phyloP scores from a whole-genome alignment of 2,113 vertebrate genomes.

The Brachypteracias leptosomus region DNA sequence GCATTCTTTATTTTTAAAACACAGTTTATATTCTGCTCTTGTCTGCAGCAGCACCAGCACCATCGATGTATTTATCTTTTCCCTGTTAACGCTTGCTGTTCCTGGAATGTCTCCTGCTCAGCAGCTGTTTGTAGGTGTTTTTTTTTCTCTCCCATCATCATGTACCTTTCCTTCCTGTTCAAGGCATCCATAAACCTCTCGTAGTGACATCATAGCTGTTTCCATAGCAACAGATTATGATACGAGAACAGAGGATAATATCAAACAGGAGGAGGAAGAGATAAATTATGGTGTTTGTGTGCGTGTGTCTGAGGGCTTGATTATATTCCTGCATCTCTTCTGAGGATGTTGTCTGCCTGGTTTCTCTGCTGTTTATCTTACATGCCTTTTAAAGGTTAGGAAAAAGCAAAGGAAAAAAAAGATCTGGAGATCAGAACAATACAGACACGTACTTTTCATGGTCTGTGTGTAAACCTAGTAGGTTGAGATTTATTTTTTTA shows the following conservation, averaged over 20 bases:
- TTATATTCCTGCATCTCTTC: conserved; percentile 62
- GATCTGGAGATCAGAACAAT: conserved; percentile 25
- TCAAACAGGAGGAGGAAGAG: conserved; percentile 69
- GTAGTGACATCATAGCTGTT: conserved; percentile 70
- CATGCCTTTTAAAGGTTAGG: conserved; percentile 48
- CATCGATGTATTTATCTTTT: not conserved
- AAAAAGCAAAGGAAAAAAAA: not conserved
- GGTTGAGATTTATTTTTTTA: conserved; percentile 8
- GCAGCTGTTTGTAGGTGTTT: conserved; percentile 54
- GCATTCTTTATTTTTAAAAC: conserved; percentile 49
- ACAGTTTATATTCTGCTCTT: conserved; percentile 10
- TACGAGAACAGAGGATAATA: conserved; percentile 68
- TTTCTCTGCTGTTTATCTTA: conserved; percentile 51
- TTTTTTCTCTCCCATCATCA: conserved; percentile 5
- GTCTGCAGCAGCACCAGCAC: not conserved
- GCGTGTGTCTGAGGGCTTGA: conserved; percentile 45
- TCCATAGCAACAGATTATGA: conserved; percentile 74
- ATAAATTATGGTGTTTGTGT: conserved; percentile 68
- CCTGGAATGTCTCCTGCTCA: conserved; percentile 37
- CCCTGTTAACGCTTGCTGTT: conserved; percentile 27
- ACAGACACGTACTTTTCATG: not conserved
- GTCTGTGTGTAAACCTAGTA: conserved; percentile 12
- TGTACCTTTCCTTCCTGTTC: conserved; percentile 65
- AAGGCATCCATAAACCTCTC: conserved; percentile 63
- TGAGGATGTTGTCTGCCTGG: conserved; percentile 33